Base-by-base conservation (phyloP, 2,888 invertebrate genomes). In the Prosopocoilus inquinatus region DNA sequence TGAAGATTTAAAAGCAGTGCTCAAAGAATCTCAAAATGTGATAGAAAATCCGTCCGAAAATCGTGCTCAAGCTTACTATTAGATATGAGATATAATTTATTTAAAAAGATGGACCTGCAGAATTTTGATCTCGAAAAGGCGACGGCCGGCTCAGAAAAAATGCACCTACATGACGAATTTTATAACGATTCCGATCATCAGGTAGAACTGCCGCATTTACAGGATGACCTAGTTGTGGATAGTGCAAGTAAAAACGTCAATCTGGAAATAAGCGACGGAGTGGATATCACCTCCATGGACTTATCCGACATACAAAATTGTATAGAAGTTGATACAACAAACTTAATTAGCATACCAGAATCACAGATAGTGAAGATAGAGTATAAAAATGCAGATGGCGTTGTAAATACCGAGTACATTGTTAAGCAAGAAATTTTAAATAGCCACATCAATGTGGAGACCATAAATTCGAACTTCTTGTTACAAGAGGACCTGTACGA, bases 351-450 rank as follows among this genome's bases (percentile, higher is more conserved):
- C 50, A 66, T 74, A 39, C 58, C 68, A 9, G 74, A 74, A 43
- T 69, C 67, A 50, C 73, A 74, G 59, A 72, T 76, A 20, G 71
- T 76, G 20, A 73, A 75, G 58, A 75, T 76, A 9, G 70, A 75
- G 46, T 76, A 73, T 47, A 67, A 70, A 58, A 73, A 70, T 47
- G 71, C 70, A 3, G 67, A 71, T 47, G 75, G 74, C 2, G 55
- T 70, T 7, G 67, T 76, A 4, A 74, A 72, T 53, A 73, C 74
- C 2, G 72, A 74, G 59, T 75, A 75, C 56, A 69, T 75, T 28
- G 72, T 75, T 2, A 70, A 75, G 53, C 69, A 74, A 54, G 65
- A 64, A 36, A 47, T 68, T 15, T 35, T 67, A 12, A 60, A 60
- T 15, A 44, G 12, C 2, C 53, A 45, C 16, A 32, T 52, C 35